These are phyloP conservation scores for Rhinoderma darwinii DNA, from an alignment of 2,113 vertebrate species.

Conservation along the genomic window DNA sequence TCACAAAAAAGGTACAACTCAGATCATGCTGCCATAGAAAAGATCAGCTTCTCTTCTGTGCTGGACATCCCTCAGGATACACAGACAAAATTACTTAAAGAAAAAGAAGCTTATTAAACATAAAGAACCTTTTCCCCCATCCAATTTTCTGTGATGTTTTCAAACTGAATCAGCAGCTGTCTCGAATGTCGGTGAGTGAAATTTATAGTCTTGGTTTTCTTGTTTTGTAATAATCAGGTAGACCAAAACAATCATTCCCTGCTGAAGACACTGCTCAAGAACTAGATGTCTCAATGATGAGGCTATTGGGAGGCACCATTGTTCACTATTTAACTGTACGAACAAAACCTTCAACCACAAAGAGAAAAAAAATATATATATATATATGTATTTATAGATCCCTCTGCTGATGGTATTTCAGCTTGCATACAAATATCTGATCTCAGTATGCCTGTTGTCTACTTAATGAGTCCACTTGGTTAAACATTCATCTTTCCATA, in stretches of 20 bases:
- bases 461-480: no score
- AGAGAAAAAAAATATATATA: not conserved
- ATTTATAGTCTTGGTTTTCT: slow-evolving; percentile 25
- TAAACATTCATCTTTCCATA: no score
- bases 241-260: not conserved
- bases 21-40: slow-evolving; percentile 53
- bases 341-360: not conserved
- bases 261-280: slow-evolving; percentile 15
- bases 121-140: slow-evolving; percentile 38
- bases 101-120: slow-evolving; percentile 41
- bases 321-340: slow-evolving; percentile 7
- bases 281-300: slow-evolving; percentile 28
- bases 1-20: slow-evolving; percentile 51
- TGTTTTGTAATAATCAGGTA: not conserved
- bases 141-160: slow-evolving; percentile 55
- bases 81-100: slow-evolving; percentile 40
- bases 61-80: slow-evolving; percentile 47
- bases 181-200: slow-evolving; percentile 32
- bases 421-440: no score
- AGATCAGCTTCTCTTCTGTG: slow-evolving; percentile 38
- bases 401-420: no score
- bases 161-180: slow-evolving; percentile 53
- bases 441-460: no score
- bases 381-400: not conserved
- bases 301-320: slow-evolving; percentile 28